Percentiles rank a stretch among this genome's conserved stretches.
These are phyloP conservation scores for Peromyscus polionotus DNA, from an alignment of 2,113 vertebrate genomes.

Conservation along the genomic window DNA sequence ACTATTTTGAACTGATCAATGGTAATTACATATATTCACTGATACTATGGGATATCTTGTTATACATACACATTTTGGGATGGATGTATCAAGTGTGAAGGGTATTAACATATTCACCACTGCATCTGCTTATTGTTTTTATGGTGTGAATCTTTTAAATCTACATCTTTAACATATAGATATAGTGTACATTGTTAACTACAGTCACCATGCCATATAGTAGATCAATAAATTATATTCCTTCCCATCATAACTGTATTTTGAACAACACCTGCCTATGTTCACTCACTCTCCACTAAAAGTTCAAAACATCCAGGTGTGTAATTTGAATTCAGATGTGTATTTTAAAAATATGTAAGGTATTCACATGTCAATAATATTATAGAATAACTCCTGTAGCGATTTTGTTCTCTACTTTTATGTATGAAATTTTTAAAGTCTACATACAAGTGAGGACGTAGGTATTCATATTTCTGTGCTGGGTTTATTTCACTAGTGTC, in stretches of 20 bases:
- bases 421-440: neutral
- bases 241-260: neutral
- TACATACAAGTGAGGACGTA: neutral
- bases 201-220: neutral
- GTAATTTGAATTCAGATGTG: neutral
- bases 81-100: neutral
- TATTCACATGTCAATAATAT: neutral
- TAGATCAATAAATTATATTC: neutral
- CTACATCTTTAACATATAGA: neutral
- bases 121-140: too few species aligned
- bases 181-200: neutral
- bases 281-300: neutral
- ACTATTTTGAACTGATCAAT: neutral
- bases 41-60: neutral
- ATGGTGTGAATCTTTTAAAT: neutral
- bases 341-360: neutral
- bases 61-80: neutral
- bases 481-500: neutral
- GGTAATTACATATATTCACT: neutral
- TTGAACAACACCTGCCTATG: too few species aligned
- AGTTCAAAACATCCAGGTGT: neutral
- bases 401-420: neutral
- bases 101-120: neutral
- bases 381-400: neutral
- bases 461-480: neutral